phyloP scores from a whole-genome alignment of 2,797 vertebrate species.

The Botia kubotai region DNA sequence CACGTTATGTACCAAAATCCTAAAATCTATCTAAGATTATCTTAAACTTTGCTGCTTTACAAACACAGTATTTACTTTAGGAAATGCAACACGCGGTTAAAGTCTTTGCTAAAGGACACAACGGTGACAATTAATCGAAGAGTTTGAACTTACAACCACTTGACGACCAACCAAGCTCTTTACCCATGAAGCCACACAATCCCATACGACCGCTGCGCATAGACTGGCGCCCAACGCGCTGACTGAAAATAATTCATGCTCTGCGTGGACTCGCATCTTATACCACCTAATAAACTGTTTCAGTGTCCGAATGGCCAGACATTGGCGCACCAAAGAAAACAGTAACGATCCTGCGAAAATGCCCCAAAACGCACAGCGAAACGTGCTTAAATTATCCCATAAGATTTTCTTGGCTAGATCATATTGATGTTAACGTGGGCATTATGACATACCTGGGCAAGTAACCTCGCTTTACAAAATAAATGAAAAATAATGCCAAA shows the following conservation, averaged over 20 bases:
- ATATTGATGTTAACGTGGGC: not conserved
- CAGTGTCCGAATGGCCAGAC: not conserved
- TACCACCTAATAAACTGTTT: not conserved
- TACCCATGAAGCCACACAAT: not conserved
- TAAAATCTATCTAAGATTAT: too few species aligned
- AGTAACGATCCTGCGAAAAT: not conserved
- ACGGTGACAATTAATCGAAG: not conserved
- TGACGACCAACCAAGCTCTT: not conserved
- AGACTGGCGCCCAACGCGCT: not conserved
- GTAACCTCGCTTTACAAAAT: not conserved
- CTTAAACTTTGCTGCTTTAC: not conserved
- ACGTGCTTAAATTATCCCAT: not conserved
- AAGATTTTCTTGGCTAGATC: not conserved
- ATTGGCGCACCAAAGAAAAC: not conserved
- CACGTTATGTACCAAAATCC: too few species aligned
- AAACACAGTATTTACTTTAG: not conserved
- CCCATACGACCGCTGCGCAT: not conserved
- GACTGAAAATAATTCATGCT: not conserved
- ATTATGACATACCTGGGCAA: not conserved
- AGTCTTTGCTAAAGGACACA: not conserved
- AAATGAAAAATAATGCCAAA: not conserved
- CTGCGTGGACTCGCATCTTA: not conserved
- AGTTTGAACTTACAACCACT: not conserved
- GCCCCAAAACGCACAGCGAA: not conserved
- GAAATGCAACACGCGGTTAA: not conserved